Percentiles rank a stretch among this genome's conserved stretches.
Evolutionary conservation across 2,888 invertebrate species (phyloP).

Genomic region (Oligia fasciuncula): DNA sequence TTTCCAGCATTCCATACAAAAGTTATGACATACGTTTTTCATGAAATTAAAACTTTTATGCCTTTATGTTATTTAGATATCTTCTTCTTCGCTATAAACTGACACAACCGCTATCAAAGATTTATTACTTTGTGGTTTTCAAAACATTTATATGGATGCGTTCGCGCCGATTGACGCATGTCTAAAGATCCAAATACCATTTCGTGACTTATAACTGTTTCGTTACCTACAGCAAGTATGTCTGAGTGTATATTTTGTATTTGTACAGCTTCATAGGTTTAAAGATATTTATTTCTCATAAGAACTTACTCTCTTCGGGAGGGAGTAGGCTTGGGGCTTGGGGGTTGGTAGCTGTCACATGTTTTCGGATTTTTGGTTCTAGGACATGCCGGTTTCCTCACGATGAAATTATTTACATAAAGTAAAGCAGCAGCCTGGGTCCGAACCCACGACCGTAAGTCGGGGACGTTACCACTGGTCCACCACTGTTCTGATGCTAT

Average conservation of each 20-base stretch:
- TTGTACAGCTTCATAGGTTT: background rate
- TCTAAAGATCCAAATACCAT: background rate
- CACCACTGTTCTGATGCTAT: background rate
- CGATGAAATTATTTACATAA: background rate
- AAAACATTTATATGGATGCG: constrained; percentile 34
- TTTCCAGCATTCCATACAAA: constrained; percentile 38
- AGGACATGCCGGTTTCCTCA: background rate
- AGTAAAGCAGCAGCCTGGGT: background rate
- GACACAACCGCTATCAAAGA: constrained; percentile 42
- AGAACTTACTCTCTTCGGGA: background rate
- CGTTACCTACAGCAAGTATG: background rate
- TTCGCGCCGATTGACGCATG: constrained; percentile 38
- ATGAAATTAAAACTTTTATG: constrained; percentile 15
- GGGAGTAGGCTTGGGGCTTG: too few relatives aligned
- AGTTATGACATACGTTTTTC: constrained; percentile 29
- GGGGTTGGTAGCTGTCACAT: background rate
- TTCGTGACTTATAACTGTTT: background rate
- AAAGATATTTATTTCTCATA: too few relatives aligned
- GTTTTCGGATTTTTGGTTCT: background rate
- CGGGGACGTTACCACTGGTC: background rate
- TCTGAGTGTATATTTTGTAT: background rate
- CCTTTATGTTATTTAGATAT: constrained; percentile 3
- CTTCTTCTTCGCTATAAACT: constrained; percentile 9
- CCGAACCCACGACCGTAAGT: background rate
- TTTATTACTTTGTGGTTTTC: constrained; percentile 40